Percentiles rank a stretch among this genome's conserved stretches.
These are phyloP conservation scores for Epiblema foenella DNA, from an alignment of 2,888 invertebrate genomes.

Conservation along the genomic window DNA sequence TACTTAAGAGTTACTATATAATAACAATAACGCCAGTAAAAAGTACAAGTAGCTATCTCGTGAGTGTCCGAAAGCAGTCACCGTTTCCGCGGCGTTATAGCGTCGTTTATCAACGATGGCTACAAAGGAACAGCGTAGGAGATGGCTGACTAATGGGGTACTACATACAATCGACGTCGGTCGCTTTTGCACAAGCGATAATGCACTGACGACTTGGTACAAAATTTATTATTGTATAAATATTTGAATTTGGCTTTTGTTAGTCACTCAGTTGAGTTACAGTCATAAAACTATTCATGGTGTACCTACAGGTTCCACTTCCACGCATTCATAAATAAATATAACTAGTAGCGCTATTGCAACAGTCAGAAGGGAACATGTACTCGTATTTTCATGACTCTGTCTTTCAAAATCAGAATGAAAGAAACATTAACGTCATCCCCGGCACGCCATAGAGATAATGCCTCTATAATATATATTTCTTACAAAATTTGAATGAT, in stretches of 20 bases:
- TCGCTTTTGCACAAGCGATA: constrained; percentile 46
- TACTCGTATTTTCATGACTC: too few species aligned
- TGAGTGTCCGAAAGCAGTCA: constrained; percentile 54
- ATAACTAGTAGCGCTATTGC: too few species aligned
- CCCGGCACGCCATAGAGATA: too few species aligned
- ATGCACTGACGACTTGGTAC: constrained; percentile 38
- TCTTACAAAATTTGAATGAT: too few species aligned
- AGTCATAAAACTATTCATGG: neutral
- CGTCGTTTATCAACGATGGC: constrained; percentile 63
- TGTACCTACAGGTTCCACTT: too few species aligned
- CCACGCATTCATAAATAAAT: too few species aligned
- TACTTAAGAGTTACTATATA: too few species aligned
- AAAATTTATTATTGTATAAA: too few species aligned
- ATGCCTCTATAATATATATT: too few species aligned
- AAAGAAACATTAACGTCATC: too few species aligned
- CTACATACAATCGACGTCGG: constrained; percentile 50
- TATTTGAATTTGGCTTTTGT: neutral
- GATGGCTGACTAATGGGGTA: constrained; percentile 65
- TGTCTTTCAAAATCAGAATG: too few species aligned
- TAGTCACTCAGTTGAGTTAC: neutral
- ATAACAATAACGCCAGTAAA: neutral
- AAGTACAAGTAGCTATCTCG: constrained; percentile 24
- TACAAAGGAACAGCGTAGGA: constrained; percentile 65
- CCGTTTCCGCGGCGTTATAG: constrained; percentile 63
- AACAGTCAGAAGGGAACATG: too few species aligned